A percentile compares a stretch with the other conserved stretches of the same genome.
Conservation (phyloP, 2,113 vertebrate species). For the Rhea pennata region DNA sequence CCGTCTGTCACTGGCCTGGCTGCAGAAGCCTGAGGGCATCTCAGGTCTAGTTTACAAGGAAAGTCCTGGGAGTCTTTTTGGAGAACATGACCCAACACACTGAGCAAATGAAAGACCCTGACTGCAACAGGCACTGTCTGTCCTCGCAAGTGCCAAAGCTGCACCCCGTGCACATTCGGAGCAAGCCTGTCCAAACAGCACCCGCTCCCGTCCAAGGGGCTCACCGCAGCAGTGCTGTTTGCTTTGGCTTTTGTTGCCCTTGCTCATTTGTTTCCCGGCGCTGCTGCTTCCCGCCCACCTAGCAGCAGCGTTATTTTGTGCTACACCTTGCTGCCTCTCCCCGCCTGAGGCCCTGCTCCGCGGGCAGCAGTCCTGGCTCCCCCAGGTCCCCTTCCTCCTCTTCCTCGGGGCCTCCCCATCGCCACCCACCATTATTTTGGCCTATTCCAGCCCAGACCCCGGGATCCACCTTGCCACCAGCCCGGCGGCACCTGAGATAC, state of each 20-base stretch:
- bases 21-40: accelerated
- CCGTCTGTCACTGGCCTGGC: neutral
- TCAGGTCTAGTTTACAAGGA: neutral
- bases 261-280: too few species aligned
- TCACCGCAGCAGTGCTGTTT: accelerated
- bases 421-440: neutral
- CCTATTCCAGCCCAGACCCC: neutral
- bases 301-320: too few species aligned
- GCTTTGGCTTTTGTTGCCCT: too few species aligned
- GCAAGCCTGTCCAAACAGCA: neutral
- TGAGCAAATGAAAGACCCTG: neutral
- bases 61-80: neutral
- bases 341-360: too few species aligned
- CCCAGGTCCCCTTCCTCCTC: neutral
- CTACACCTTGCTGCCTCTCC: too few species aligned
- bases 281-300: too few species aligned
- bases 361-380: neutral
- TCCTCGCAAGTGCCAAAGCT: neutral
- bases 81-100: neutral
- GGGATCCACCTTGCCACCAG: neutral
- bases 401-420: neutral
- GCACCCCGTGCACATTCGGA: accelerated
- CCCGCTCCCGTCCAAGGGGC: neutral
- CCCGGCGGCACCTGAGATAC: too few species aligned
- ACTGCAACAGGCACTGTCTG: neutral